Base-by-base conservation (phyloP, 2,888 invertebrate genomes). In the Lagria hirta region DNA sequence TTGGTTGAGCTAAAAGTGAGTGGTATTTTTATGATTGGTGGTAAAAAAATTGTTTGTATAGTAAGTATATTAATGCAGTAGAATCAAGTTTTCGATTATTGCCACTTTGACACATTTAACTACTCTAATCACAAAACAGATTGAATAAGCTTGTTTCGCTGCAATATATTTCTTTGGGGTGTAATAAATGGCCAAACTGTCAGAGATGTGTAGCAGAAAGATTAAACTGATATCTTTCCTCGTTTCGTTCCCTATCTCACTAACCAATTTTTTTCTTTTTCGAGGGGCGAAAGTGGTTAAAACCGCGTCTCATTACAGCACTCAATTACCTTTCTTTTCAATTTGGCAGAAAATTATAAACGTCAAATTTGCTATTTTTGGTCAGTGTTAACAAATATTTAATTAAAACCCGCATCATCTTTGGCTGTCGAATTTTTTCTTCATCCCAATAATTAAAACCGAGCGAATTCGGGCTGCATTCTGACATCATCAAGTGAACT, bases 401-500 rank as follows among this genome's bases (percentile, higher is more conserved):
- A n/a, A n/a, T n/a, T n/a, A n/a, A n/a, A n/a, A n/a, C n/a, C n/a
- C n/a, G n/a, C n/a, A n/a, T n/a, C n/a, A n/a, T n/a, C n/a, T n/a
- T n/a, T n/a, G n/a, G n/a, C n/a, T n/a, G n/a, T 12, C 10, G 16
- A 5, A 36, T 28, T 10, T 16, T 24, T 13, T 4, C 16, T 24
- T 16, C 15, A 4, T 14, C 20, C 10, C 11, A 20, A 30, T 21
- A 30, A 30, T 30, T 15, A 28, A 28, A 28, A 5, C 16, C 11
- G 6, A 20, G 20, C 21, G n/a, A n/a, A 12, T 21, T 30, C 21
- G 30, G 30, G 12, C 12, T 4, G 12, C 13, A 30, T n/a, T 16
- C 4, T 6, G 8, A 23, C 4, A 23, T 23, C 23, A 8, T 1
- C 14, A 14, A 40, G 20, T 40, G 27, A 41, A 41, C 33, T 33